phyloP scores from a whole-genome alignment of 23 tunicate genomes.

The Diplosoma virens region DNA sequence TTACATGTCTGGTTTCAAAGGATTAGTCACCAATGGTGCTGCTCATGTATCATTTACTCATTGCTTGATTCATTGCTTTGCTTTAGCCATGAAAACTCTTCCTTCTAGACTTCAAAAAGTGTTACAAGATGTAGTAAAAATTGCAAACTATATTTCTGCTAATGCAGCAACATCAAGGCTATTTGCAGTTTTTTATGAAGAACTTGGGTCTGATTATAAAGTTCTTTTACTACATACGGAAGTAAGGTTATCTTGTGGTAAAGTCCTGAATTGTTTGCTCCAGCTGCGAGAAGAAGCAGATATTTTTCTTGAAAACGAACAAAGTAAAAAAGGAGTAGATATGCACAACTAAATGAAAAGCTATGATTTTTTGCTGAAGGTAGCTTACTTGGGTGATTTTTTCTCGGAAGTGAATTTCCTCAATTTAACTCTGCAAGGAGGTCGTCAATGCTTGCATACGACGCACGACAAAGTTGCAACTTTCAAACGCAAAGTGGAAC shows the following conservation, averaged over 20 bases:
- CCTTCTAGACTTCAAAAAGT: slow-evolving; percentile 37
- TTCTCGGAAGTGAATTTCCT: no score
- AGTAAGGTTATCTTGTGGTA: not conserved
- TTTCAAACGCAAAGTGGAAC: not conserved
- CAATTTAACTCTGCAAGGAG: no score
- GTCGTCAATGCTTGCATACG: no score
- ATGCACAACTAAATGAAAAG: slow-evolving; percentile 2
- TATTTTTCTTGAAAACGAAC: slow-evolving; percentile 8
- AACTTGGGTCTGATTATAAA: slow-evolving; percentile 4
- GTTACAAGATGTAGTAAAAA: slow-evolving; percentile 27
- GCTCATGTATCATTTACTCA: no score
- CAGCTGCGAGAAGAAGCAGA: slow-evolving; percentile 20
- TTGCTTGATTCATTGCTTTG: no score
- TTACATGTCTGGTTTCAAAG: no score
- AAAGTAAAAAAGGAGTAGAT: not conserved
- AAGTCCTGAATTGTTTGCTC: slow-evolving; percentile 22
- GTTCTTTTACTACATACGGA: slow-evolving; percentile 9
- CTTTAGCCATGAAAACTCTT: no score
- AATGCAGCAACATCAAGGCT: slow-evolving; percentile 23
- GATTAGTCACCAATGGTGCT: no score
- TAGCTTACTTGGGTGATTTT: no score
- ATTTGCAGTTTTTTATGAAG: slow-evolving; percentile 44
- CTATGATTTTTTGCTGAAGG: slow-evolving; percentile 13
- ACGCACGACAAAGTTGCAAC: not conserved
- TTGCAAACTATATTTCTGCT: slow-evolving; percentile 38